Evolutionary conservation across 2,113 vertebrate genomes (phyloP).

Genomic region (Ivindomyrus marchei): DNA sequence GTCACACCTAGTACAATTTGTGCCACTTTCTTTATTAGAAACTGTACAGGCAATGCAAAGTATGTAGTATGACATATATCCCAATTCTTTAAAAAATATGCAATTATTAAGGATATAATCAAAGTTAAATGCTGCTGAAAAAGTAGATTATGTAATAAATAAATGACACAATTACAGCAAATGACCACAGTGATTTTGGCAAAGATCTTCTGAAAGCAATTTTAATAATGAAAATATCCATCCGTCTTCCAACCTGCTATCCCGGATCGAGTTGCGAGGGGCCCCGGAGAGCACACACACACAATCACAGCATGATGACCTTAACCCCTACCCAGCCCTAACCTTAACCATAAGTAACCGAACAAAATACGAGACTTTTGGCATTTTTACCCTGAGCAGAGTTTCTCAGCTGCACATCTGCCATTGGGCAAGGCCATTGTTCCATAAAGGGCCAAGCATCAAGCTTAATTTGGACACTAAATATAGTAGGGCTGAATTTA

Average conservation of each 20-base stretch:
- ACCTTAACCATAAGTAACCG: too few species aligned
- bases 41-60: not conserved
- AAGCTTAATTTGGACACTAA: too few species aligned
- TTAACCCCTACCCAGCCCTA: too few species aligned
- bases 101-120: not conserved
- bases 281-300: not conserved
- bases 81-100: not conserved
- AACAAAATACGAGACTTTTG: too few species aligned
- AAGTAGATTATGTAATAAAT: not conserved
- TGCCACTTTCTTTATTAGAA: not conserved
- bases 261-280: not conserved
- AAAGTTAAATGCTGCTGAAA: not conserved
- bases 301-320: not conserved
- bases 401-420: too few species aligned
- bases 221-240: not conserved
- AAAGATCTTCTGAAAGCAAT: not conserved
- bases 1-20: not conserved
- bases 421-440: too few species aligned
- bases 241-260: not conserved
- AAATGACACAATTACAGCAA: not conserved
- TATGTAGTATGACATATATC: not conserved
- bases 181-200: not conserved
- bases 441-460: too few species aligned
- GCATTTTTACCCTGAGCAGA: too few species aligned
- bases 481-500: too few species aligned